Percentiles rank a stretch among this genome's conserved stretches.
Conservation (phyloP, 2,113 vertebrate genomes). For the Apaloderma vittatum region DNA sequence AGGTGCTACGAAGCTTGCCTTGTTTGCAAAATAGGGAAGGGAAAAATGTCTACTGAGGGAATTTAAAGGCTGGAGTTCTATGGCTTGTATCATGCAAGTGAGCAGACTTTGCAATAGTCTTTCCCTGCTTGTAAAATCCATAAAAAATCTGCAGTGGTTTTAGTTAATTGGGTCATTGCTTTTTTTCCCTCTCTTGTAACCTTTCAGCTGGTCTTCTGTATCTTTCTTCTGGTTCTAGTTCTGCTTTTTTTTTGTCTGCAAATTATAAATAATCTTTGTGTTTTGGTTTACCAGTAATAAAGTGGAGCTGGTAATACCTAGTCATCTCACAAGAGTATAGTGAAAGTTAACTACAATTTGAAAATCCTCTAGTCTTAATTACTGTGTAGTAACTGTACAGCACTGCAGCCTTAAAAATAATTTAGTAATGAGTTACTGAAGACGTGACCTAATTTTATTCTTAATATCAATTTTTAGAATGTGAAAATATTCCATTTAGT, state of each 20-base stretch:
- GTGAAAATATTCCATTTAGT: neutral
- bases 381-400: neutral
- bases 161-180: neutral
- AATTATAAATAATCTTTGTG: neutral
- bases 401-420: constrained; percentile 1
- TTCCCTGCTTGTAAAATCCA: neutral
- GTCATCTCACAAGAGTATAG: neutral
- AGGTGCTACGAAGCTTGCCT: neutral
- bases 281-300: neutral
- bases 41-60: neutral
- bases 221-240: neutral
- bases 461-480: neutral
- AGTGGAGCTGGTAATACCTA: neutral
- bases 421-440: neutral
- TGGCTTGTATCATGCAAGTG: neutral
- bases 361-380: constrained; percentile 44
- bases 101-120: neutral
- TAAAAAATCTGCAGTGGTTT: neutral
- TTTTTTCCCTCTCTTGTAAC: neutral
- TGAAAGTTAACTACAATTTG: constrained; percentile 20
- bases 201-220: neutral
- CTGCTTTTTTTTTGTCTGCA: neutral
- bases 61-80: neutral
- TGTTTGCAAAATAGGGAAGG: neutral
- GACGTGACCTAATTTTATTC: constrained; percentile 21